Conservation (phyloP, 1,140 invertebrate genomes). For the Nasonia vitripennis region DNA sequence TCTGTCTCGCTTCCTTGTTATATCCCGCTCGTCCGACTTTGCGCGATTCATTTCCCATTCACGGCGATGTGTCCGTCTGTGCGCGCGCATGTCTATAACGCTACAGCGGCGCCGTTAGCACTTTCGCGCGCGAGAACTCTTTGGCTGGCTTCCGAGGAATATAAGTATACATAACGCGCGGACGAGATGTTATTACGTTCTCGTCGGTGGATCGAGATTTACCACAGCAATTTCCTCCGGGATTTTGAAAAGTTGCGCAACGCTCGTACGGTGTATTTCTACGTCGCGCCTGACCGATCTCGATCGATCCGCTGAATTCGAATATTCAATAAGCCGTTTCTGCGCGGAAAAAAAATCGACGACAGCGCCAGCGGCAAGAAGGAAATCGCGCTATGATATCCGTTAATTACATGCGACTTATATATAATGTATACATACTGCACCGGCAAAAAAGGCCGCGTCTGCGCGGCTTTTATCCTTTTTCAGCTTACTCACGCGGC, state of each 20-base stretch:
- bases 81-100: neutral
- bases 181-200: neutral
- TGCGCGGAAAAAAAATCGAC: too few species aligned
- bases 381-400: too few species aligned
- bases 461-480: constrained; percentile 50
- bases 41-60: constrained; percentile 31
- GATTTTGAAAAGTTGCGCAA: neutral
- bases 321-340: too few species aligned
- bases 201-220: neutral
- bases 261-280: too few species aligned
- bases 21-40: neutral
- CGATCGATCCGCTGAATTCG: too few species aligned
- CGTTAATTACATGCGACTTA: too few species aligned
- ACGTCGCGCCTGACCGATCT: too few species aligned
- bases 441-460: neutral
- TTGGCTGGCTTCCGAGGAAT: constrained; percentile 1
- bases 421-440: too few species aligned
- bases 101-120: constrained; percentile 51
- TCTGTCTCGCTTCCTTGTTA: constrained; percentile 20
- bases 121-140: constrained; percentile 54
- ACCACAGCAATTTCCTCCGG: neutral
- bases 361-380: too few species aligned
- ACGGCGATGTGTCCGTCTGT: constrained; percentile 20
- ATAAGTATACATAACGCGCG: neutral
- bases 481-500: constrained; percentile 66